These are phyloP conservation scores for Pseudomyrmex concolor DNA, from an alignment of 1,140 invertebrate genomes.

Conservation along the genomic window DNA sequence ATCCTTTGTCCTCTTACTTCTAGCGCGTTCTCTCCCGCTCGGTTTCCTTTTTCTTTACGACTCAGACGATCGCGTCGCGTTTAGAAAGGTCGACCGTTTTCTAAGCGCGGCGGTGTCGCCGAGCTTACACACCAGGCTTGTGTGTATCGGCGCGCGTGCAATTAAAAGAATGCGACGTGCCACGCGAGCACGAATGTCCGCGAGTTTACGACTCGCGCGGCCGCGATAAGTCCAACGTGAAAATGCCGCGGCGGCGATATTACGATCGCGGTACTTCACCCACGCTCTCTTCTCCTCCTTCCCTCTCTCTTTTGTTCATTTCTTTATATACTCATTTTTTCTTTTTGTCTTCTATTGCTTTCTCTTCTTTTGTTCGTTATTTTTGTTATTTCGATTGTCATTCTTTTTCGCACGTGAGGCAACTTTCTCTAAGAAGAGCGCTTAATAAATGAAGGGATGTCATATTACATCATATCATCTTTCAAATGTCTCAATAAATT, in stretches of 20 bases:
- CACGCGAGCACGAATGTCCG: slow-evolving; percentile 62
- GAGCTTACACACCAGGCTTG: not conserved
- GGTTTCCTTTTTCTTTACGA: slow-evolving; percentile 24
- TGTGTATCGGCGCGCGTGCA: slow-evolving; percentile 39
- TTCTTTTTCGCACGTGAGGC: too few species aligned
- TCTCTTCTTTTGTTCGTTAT: too few species aligned
- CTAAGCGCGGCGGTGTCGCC: slow-evolving; percentile 40
- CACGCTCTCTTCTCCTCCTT: slow-evolving; percentile 39
- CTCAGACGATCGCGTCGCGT: slow-evolving; percentile 14
- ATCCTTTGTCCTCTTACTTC: slow-evolving; percentile 59
- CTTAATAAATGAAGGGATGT: too few species aligned
- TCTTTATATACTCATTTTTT: too few species aligned
- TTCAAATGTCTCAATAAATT: too few species aligned
- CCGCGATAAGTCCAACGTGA: slow-evolving; percentile 58
- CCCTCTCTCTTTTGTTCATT: not conserved
- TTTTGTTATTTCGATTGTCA: too few species aligned
- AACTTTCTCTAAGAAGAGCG: too few species aligned
- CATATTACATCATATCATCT: too few species aligned
- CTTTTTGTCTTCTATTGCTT: too few species aligned
- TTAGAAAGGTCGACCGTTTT: slow-evolving; percentile 57
- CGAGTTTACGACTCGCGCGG: slow-evolving; percentile 63
- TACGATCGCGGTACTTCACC: slow-evolving; percentile 62
- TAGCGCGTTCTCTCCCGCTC: not conserved
- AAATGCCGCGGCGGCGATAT: slow-evolving; percentile 58
- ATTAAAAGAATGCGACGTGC: slow-evolving; percentile 69